A percentile compares a stretch with the other conserved stretches of the same genome.
Evolutionary conservation across 2,797 vertebrate genomes (phyloP).

Genomic region (Helostoma temminkii): DNA sequence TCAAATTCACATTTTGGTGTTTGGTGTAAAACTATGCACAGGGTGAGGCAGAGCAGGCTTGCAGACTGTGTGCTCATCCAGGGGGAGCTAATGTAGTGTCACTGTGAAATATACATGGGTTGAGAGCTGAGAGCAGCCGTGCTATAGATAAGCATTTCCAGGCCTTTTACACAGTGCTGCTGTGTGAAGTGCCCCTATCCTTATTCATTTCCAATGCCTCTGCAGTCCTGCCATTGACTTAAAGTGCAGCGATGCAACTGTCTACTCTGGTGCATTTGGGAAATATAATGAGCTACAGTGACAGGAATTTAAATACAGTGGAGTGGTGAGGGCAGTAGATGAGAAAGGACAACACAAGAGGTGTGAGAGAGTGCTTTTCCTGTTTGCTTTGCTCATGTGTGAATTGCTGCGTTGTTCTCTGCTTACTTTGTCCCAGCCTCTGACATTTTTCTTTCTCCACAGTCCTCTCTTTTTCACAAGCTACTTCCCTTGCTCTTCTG

Average conservation of each 20-base stretch:
- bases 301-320: slow-evolving; percentile 71
- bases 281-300: slow-evolving; percentile 69
- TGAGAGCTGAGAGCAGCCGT: slow-evolving; percentile 65
- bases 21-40: slow-evolving; percentile 30
- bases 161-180: slow-evolving; percentile 64
- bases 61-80: slow-evolving; percentile 65
- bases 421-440: slow-evolving; percentile 36
- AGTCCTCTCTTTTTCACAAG: slow-evolving; percentile 50
- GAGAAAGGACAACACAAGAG: slow-evolving; percentile 62
- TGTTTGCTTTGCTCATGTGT: slow-evolving; percentile 61
- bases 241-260: slow-evolving; percentile 74
- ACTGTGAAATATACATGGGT: slow-evolving; percentile 77
- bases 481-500: slow-evolving; percentile 60
- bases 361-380: slow-evolving; percentile 51
- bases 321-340: slow-evolving; percentile 66
- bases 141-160: slow-evolving; percentile 70
- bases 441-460: slow-evolving; percentile 28
- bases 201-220: slow-evolving; percentile 73
- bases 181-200: slow-evolving; percentile 68
- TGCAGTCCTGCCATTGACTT: slow-evolving; percentile 70
- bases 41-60: slow-evolving; percentile 37
- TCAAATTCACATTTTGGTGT: slow-evolving; percentile 18
- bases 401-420: slow-evolving; percentile 48
- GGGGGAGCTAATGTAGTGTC: slow-evolving; percentile 74
- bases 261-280: slow-evolving; percentile 69